Conservation (phyloP, 2,888 invertebrate genomes). For the Hoplodrina blanda region DNA sequence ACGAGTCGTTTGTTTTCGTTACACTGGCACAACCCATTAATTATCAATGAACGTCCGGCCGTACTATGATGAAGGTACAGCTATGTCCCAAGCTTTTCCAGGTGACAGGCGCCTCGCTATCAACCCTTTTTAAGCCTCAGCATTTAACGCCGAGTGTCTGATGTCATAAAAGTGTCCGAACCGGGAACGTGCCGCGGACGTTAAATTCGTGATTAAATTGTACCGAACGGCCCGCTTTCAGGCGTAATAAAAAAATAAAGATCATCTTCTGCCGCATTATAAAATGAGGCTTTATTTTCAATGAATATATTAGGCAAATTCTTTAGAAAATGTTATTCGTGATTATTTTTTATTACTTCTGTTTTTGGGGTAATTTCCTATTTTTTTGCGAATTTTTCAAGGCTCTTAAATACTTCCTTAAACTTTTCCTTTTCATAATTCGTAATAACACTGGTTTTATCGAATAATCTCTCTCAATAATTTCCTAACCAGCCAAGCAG, state of each 20-base stretch:
- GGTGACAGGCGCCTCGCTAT: slow-evolving; percentile 88
- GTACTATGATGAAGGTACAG: slow-evolving; percentile 87
- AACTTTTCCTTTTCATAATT: slow-evolving; percentile 21
- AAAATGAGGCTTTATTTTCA: slow-evolving; percentile 68
- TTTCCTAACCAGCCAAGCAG: background rate
- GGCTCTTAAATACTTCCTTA: slow-evolving; percentile 32
- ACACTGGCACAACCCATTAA: slow-evolving; percentile 88
- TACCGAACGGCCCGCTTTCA: slow-evolving; percentile 78
- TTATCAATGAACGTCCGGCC: slow-evolving; percentile 90
- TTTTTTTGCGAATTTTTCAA: slow-evolving; percentile 36
- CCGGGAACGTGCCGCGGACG: slow-evolving; percentile 86
- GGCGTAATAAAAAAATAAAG: slow-evolving; percentile 80
- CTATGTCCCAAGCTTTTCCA: slow-evolving; percentile 86
- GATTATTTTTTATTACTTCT: slow-evolving; percentile 58
- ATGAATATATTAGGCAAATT: slow-evolving; percentile 69
- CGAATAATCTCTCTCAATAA: slow-evolving; percentile 27
- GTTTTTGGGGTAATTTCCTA: slow-evolving; percentile 48
- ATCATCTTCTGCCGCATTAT: slow-evolving; percentile 74
- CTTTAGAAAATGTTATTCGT: slow-evolving; percentile 62
- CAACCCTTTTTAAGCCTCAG: slow-evolving; percentile 90
- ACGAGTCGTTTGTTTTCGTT: slow-evolving; percentile 90
- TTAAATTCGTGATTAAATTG: slow-evolving; percentile 88
- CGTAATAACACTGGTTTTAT: slow-evolving; percentile 26
- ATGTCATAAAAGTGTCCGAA: slow-evolving; percentile 90
- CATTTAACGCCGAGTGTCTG: slow-evolving; percentile 88